Conservation (phyloP, 2,113 vertebrate species). For the Scolopax mira region DNA sequence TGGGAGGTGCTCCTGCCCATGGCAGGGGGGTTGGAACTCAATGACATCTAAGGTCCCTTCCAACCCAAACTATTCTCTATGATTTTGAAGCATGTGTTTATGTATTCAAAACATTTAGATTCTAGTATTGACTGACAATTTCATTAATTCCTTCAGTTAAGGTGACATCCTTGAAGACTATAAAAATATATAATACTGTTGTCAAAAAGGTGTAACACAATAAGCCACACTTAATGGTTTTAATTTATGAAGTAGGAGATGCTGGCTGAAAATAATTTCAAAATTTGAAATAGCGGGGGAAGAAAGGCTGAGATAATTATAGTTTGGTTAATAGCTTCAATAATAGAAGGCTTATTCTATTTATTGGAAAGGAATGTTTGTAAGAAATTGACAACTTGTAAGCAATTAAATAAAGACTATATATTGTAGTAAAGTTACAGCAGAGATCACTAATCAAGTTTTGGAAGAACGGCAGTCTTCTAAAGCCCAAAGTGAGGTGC, state of each 20-base stretch:
- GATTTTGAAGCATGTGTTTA: neutral
- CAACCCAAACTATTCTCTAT: too few species aligned
- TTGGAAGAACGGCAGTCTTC: neutral
- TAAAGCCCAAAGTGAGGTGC: neutral
- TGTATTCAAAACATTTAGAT: neutral
- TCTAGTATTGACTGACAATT: neutral
- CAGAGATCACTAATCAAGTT: neutral
- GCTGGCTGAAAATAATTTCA: neutral
- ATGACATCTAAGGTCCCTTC: too few species aligned
- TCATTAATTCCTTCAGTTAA: neutral
- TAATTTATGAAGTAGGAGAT: neutral
- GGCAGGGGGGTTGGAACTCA: too few species aligned
- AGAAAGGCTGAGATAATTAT: neutral
- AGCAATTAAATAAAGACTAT: neutral
- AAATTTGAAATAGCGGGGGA: neutral
- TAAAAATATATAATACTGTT: neutral
- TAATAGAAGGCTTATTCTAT: neutral
- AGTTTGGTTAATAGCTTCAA: neutral
- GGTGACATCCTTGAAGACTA: neutral
- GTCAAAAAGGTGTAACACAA: neutral
- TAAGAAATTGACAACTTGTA: neutral
- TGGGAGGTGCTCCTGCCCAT: too few species aligned
- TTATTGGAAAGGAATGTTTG: neutral
- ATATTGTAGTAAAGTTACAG: neutral
- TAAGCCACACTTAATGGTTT: neutral